Conservation (phyloP, 2,797 vertebrate species). For the Miichthys miiuy region DNA sequence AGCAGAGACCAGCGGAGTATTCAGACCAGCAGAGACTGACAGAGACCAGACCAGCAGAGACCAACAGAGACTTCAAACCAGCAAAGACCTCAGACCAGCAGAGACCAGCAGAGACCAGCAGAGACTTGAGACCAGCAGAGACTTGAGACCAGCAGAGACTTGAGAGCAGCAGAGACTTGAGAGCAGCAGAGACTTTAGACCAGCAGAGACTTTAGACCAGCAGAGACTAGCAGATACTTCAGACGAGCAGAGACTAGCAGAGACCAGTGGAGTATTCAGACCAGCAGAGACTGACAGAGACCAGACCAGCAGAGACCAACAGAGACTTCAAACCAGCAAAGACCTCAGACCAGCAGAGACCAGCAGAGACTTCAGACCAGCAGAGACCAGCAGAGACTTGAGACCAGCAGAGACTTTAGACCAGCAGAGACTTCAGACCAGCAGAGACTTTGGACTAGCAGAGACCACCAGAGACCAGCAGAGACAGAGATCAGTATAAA, state of each 20-base stretch:
- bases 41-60: too few species aligned
- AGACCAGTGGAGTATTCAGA: not conserved
- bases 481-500: not conserved
- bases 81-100: too few species aligned
- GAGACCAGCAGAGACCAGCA: too few species aligned
- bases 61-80: too few species aligned
- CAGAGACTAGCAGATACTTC: not conserved
- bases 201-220: not conserved
- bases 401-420: not conserved
- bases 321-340: not conserved
- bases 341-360: not conserved
- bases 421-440: not conserved
- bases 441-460: not conserved
- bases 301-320: conserved; percentile 19
- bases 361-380: not conserved
- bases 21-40: too few species aligned
- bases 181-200: not conserved
- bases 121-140: too few species aligned
- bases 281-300: not conserved
- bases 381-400: not conserved
- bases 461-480: not conserved
- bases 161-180: too few species aligned
- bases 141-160: too few species aligned
- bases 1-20: too few species aligned
- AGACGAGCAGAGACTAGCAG: not conserved